Evolutionary conservation across 2,797 vertebrate genomes (phyloP).

Genomic region (Notamacropus eugenii): DNA sequence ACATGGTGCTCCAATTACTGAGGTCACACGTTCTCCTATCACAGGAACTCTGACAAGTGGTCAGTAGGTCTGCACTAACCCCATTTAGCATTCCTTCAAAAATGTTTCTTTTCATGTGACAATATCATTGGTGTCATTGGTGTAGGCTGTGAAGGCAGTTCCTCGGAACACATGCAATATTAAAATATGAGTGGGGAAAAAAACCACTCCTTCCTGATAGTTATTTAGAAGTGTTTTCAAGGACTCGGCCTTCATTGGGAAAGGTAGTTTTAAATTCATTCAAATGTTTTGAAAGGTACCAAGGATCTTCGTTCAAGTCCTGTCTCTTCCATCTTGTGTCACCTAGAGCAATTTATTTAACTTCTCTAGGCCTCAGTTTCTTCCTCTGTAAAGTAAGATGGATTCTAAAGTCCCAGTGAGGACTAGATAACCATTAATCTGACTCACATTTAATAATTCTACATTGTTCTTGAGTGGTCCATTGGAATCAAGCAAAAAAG

Average conservation of each 20-base stretch:
- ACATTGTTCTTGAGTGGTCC: neutral
- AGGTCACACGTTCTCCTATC: slow-evolving; percentile 63
- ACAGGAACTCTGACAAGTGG: slow-evolving; percentile 7
- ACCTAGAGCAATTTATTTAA: neutral
- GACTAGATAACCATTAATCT: neutral
- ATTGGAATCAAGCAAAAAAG: neutral
- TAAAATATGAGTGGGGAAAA: neutral
- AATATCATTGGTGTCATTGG: neutral
- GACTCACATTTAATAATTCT: neutral
- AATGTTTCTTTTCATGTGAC: slow-evolving; percentile 1
- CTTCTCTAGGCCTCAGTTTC: neutral
- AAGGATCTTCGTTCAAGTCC: neutral
- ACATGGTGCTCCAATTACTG: neutral
- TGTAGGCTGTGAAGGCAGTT: neutral
- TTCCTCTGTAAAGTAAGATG: neutral
- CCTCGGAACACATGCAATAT: neutral
- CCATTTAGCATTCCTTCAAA: slow-evolving; percentile 21
- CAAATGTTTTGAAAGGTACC: neutral
- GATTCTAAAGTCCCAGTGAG: neutral
- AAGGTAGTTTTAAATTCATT: neutral
- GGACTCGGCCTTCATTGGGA: neutral
- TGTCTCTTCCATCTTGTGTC: neutral
- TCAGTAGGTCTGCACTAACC: slow-evolving; percentile 63
- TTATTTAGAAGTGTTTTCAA: neutral
- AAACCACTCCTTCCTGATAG: neutral